phyloP scores from a whole-genome alignment of 2,888 invertebrate genomes.

The Perdita meconis region DNA sequence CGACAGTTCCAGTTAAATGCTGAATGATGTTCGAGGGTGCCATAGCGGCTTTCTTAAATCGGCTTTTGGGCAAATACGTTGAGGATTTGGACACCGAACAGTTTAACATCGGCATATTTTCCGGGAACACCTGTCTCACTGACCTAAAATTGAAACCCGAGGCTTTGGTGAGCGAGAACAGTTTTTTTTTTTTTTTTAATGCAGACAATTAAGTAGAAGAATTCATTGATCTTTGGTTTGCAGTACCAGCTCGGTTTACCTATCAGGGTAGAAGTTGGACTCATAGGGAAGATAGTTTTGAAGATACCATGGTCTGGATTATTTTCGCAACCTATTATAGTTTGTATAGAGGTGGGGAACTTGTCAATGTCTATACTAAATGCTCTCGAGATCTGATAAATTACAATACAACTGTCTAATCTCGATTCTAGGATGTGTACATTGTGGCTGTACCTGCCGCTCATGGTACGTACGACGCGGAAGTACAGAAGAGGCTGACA shows the following conservation, averaged over 20 bases:
- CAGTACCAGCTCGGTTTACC: constrained; percentile 93
- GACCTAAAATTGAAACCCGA: constrained; percentile 92
- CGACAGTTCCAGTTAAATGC: constrained; percentile 34
- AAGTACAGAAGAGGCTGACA: constrained; percentile 89
- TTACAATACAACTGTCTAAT: neutral
- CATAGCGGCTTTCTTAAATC: constrained; percentile 91
- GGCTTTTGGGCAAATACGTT: constrained; percentile 92
- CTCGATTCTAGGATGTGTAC: constrained; percentile 87
- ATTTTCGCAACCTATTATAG: constrained; percentile 90
- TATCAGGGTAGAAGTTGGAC: constrained; percentile 92
- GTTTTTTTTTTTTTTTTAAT: neutral
- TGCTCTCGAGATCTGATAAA: neutral
- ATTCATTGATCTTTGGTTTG: constrained; percentile 73
- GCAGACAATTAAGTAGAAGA: neutral
- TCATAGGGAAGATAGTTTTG: constrained; percentile 90
- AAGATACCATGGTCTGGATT: constrained; percentile 93
- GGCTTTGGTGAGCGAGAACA: constrained; percentile 90
- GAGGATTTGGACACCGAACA: constrained; percentile 93
- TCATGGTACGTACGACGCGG: constrained; percentile 89
- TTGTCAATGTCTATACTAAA: neutral
- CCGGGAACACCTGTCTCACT: constrained; percentile 91
- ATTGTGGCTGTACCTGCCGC: constrained; percentile 91
- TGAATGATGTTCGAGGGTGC: constrained; percentile 90
- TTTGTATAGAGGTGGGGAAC: constrained; percentile 87
- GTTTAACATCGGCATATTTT: constrained; percentile 93